Conservation (phyloP, 2,797 vertebrate species). For the Muscicapa comitata region DNA sequence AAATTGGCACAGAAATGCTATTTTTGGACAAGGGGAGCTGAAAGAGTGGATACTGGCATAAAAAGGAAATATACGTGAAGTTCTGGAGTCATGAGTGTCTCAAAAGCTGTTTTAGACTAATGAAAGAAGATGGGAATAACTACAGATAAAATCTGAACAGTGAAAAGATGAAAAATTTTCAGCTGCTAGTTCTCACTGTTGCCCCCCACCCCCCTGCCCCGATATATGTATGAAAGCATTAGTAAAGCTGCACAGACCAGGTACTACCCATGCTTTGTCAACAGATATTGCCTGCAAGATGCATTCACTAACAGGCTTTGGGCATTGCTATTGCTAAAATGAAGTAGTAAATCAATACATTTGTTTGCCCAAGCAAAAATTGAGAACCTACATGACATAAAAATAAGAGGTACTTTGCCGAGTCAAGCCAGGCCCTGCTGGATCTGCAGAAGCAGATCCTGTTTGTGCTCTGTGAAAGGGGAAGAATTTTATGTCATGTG, state of each 20-base stretch:
- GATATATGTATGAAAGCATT: neutral
- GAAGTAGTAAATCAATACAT: neutral
- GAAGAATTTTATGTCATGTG: neutral
- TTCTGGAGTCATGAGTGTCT: neutral
- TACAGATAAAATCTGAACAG: neutral
- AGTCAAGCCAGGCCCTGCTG: neutral
- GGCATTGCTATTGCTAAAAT: neutral
- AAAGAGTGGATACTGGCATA: neutral
- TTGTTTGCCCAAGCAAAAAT: neutral
- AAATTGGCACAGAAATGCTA: neutral
- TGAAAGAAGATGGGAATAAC: neutral
- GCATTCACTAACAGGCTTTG: neutral
- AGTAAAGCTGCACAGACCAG: neutral
- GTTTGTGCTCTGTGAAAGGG: neutral
- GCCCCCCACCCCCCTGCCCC: accelerated
- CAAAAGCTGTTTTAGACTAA: neutral
- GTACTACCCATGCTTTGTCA: neutral
- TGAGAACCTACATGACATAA: neutral
- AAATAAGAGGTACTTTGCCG: neutral
- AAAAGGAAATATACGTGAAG: neutral
- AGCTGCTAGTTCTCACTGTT: neutral
- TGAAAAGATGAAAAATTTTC: neutral
- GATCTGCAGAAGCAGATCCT: neutral
- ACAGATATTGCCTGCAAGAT: neutral
- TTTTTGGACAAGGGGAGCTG: neutral